Evolutionary conservation across 1,140 invertebrate species (phyloP).

Genomic region (Oedothorax gibbosus): DNA sequence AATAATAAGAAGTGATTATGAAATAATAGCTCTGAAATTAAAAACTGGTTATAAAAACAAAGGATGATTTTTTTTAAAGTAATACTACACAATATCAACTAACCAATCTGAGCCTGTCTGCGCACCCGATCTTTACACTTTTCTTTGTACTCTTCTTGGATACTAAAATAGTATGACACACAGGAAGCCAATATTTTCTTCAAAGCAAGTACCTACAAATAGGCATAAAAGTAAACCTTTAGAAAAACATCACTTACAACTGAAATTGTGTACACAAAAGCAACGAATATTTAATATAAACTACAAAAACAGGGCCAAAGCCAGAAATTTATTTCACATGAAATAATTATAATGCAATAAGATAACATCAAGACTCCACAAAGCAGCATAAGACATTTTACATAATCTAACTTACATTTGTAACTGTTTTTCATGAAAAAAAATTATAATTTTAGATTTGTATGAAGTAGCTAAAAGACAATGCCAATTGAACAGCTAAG

Average conservation of each 20-base stretch:
- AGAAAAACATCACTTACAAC: background rate
- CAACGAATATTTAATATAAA: background rate
- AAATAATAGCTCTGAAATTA: background rate
- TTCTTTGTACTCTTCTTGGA: constrained; percentile 32
- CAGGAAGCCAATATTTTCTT: constrained; percentile 24
- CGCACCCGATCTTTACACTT: constrained; percentile 28
- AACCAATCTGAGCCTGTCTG: constrained; percentile 32
- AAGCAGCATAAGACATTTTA: background rate
- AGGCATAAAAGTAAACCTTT: background rate
- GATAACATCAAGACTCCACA: background rate
- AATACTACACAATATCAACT: background rate
- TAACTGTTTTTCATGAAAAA: too few species aligned
- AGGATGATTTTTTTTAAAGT: background rate
- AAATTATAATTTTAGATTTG: too few species aligned
- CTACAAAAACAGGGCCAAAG: background rate
- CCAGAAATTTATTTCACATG: background rate
- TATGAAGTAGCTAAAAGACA: too few species aligned
- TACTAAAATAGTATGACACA: constrained; percentile 28
- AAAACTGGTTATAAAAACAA: background rate
- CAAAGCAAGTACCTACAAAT: background rate
- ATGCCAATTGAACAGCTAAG: too few species aligned
- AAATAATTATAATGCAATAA: background rate
- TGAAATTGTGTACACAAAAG: background rate
- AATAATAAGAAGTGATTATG: background rate
- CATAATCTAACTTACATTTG: background rate